Evolutionary conservation across 1,140 invertebrate genomes (phyloP), one percentile per base, ranked within the genome.

Genomic region (Trichonephila inaurata): DNA sequence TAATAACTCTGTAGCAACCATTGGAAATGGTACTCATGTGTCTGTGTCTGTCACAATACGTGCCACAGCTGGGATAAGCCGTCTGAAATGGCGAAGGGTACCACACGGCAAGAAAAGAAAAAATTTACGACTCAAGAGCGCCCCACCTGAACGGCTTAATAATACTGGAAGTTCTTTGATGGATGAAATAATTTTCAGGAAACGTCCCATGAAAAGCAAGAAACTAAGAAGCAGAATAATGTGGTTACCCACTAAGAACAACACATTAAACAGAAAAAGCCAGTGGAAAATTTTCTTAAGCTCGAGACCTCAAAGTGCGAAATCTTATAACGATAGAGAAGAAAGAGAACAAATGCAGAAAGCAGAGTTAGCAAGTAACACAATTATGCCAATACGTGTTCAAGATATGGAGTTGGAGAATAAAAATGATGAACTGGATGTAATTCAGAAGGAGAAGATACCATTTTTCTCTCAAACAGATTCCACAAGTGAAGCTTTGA

Each of bases 1-100:
- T 14, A 61, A 85, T 14, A 60, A 16, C n/a, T 61, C 83, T 16
- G 19, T 16, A 8, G 83, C 83, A 60, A 85, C 51, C 51, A 58
- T 85, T 40, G 60, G 33, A 40, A 93, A 93, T 33, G 69, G 83
- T 0, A 89, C 85, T 18, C 85, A 93, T 33, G 62, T 93, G 44
- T 88, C 92, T 14, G 92, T 93, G 16, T 88, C 92, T 18, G 92
- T 93, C 8, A 81, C 92, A n/a, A 89, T 93, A 24, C n/a, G 86
- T 7, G 40, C 89, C 1, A 61, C 24, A 14, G 58, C 85, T 24
- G 86, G 92, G 21, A 61, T 72, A 33, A 93, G 92, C 51, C 44
- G 81, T 10, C 28, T 93, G 24, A 83, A 93, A 24, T 93, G 92
- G 92, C 62, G 87, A 28, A 60, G 92, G 64, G 18, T 81, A n/a